Percentiles rank a stretch among this genome's conserved stretches.
These are phyloP conservation scores for Philhelius pedissequus DNA, from an alignment of 2,888 invertebrate species.

Conservation along the genomic window DNA sequence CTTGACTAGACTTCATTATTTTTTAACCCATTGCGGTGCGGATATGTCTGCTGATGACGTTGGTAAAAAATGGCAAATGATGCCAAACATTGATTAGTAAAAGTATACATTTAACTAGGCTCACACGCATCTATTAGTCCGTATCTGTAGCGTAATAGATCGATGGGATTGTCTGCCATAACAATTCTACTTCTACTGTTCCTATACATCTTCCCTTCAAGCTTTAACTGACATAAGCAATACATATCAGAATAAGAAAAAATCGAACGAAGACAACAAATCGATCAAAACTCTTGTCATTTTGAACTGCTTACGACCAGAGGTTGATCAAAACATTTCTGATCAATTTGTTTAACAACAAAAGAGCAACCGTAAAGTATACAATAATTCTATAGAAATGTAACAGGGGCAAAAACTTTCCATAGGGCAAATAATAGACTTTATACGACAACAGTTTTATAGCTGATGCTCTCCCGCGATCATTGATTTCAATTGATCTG, in stretches of 20 bases:
- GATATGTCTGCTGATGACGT: neutral
- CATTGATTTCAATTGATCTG: slow-evolving; percentile 61
- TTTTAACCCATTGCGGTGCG: neutral
- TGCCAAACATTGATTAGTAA: neutral
- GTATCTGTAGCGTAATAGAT: neutral
- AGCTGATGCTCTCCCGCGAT: slow-evolving; percentile 1
- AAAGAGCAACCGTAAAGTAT: neutral
- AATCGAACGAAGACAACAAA: slow-evolving; percentile 24
- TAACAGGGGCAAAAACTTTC: slow-evolving; percentile 32
- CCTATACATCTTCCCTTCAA: neutral
- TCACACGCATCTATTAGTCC: neutral
- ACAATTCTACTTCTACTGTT: neutral
- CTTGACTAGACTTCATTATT: neutral
- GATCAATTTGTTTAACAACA: slow-evolving; percentile 58
- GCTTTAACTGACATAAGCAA: neutral
- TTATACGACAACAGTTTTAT: neutral
- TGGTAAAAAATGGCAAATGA: neutral
- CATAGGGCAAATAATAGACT: slow-evolving; percentile 45
- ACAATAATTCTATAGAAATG: neutral
- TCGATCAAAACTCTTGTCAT: slow-evolving; percentile 39
- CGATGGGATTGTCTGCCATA: neutral
- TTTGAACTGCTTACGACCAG: slow-evolving; percentile 7
- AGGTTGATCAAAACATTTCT: slow-evolving; percentile 53
- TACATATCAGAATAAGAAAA: neutral
- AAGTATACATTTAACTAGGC: neutral